Evolutionary conservation across 2,888 invertebrate genomes (phyloP), one percentile per base, ranked within the genome.

Genomic region (Aleiodes leptofemur): DNA sequence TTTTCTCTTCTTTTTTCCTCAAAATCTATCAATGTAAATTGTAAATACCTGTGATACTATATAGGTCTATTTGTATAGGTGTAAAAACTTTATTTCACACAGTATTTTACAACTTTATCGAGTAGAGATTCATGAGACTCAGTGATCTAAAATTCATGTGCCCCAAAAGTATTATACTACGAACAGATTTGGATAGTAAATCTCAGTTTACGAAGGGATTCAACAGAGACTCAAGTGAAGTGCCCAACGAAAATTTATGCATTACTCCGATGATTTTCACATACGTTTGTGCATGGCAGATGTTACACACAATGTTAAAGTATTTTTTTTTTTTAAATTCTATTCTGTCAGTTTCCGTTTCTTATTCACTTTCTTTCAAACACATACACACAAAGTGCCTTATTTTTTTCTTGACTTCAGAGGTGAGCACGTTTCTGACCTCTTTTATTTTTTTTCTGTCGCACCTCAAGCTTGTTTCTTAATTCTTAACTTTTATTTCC

Each of bases 131-230:
- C 43, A 43, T 43, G 43, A 43, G 43, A 23, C 7, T 43, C 43
- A 43, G 43, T 43, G 43, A 43, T 43, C 43, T 43, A 43, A 8
- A 43, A 43, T 43, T 43, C 43, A 43, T 43, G 43, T 9, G 43
- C 43, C 43, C 23, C 23, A 23, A 23, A 43, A 43, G 43, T 43
- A 43, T 43, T 43, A 43, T 5, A 43, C 43, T 43, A 23, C 11
- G 43, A 43, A 43, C 43, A 43, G 43, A 43, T 43, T 43, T 43
- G 43, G 43, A 76, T 82, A 77, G 82, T 85, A 85, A 85, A 85
- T 85, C 83, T 80, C 80, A 84, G 82, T 84, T 84, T 84, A 80
- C 84, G 79, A 74, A 82, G 79, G 79, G 82, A 83, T 84, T 82
- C 82, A 80, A 78, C 80, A 78, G 78, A 2, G 79, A 77, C 77